These are phyloP conservation scores for Megaceryle torquata DNA, from an alignment of 2,113 vertebrate species.

Conservation along the genomic window DNA sequence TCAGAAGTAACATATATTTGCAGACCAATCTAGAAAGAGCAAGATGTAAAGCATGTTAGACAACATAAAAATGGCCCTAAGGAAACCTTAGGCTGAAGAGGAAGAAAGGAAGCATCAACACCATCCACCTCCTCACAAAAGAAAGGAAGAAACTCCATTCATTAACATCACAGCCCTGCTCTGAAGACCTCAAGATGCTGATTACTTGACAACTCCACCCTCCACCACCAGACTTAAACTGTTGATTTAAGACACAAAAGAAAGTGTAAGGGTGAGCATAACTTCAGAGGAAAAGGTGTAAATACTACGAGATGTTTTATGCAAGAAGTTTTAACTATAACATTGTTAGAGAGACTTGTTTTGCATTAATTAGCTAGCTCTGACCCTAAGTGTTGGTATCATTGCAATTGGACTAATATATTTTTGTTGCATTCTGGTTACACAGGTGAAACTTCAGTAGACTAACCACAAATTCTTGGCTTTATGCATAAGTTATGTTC, in stretches of 20 bases:
- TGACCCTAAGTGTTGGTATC: background rate
- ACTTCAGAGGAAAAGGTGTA: background rate
- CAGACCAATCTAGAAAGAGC: background rate
- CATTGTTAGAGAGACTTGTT: background rate
- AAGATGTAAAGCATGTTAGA: background rate
- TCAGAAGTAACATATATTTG: background rate
- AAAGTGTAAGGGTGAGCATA: background rate
- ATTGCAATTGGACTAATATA: background rate
- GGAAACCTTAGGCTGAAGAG: background rate
- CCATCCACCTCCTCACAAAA: background rate
- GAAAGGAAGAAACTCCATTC: background rate
- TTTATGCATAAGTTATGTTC: background rate
- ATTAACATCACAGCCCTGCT: background rate
- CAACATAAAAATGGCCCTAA: background rate
- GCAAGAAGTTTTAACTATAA: background rate
- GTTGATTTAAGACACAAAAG: background rate
- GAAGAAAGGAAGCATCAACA: background rate
- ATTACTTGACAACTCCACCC: background rate
- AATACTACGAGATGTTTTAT: background rate
- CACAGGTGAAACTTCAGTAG: background rate
- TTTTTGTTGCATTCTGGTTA: background rate
- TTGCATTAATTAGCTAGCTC: background rate
- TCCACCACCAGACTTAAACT: background rate
- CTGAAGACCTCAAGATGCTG: background rate
- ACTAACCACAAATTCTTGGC: background rate